Conservation (phyloP, 1,140 invertebrate species). For the Drosophila burlai region DNA sequence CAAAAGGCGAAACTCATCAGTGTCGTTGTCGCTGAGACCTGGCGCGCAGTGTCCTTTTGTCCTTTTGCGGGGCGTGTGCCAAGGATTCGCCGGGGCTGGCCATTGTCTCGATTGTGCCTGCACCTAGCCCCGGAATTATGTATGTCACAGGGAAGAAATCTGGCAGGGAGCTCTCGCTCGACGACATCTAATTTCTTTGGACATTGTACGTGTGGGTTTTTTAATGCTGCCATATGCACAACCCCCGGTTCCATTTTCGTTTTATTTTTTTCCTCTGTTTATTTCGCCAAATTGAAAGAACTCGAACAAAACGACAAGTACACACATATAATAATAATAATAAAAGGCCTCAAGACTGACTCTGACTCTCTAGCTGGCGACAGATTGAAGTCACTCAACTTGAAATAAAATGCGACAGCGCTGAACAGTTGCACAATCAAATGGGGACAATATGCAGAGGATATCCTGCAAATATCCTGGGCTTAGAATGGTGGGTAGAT, state of each 20-base stretch:
- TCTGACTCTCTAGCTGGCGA: constrained; percentile 61
- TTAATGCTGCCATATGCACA: constrained; percentile 85
- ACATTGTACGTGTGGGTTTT: constrained; percentile 82
- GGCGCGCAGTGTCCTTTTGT: constrained; percentile 62
- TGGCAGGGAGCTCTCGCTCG: constrained; percentile 17
- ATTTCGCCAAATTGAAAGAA: constrained; percentile 65
- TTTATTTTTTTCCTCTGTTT: background rate
- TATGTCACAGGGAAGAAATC: constrained; percentile 61
- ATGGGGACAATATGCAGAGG: constrained; percentile 62
- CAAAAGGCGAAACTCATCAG: constrained; percentile 74
- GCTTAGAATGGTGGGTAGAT: constrained; percentile 5
- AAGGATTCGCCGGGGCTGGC: constrained; percentile 48
- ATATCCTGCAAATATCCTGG: constrained; percentile 41
- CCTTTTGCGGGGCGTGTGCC: constrained; percentile 40
- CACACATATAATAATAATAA: constrained; percentile 53
- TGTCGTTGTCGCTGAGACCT: constrained; percentile 41
- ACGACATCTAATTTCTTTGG: constrained; percentile 80
- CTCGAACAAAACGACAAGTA: constrained; percentile 48
- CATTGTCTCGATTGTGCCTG: constrained; percentile 76
- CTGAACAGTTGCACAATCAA: constrained; percentile 78
- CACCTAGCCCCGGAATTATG: constrained; percentile 73
- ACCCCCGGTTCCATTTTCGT: constrained; percentile 50
- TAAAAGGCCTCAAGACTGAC: constrained; percentile 75
- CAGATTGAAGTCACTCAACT: constrained; percentile 85
- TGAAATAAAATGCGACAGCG: constrained; percentile 83